Percentiles rank a stretch among this genome's conserved stretches.
Conservation (phyloP, 1,140 invertebrate genomes). For the Hyphantria cunea region DNA sequence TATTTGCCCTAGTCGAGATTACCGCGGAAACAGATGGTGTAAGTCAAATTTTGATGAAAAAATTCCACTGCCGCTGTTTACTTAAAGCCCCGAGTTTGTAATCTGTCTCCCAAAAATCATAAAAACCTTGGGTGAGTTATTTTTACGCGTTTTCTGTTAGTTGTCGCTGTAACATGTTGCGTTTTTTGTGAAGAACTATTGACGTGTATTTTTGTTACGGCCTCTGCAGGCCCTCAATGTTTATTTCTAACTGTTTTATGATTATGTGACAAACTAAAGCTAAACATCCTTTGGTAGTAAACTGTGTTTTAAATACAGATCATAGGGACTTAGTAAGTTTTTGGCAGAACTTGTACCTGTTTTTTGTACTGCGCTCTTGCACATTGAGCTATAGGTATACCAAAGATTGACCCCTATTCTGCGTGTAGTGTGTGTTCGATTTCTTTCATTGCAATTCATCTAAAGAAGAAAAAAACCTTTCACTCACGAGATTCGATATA, state of each 20-base stretch:
- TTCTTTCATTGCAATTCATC: too few species aligned
- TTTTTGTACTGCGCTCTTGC: too few species aligned
- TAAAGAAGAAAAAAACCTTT: too few species aligned
- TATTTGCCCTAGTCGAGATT: conserved; percentile 56
- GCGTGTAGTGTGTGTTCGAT: too few species aligned
- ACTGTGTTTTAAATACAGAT: not conserved
- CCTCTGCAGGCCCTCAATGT: not conserved
- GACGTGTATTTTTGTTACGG: conserved; percentile 1
- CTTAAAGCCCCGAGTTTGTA: conserved; percentile 45
- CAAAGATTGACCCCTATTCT: too few species aligned
- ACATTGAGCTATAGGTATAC: too few species aligned
- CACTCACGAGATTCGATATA: too few species aligned
- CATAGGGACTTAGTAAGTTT: too few species aligned
- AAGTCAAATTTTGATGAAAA: conserved; percentile 73
- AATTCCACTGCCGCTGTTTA: conserved; percentile 57
- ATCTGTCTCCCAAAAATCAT: conserved; percentile 40
- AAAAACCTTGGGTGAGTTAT: conserved; percentile 35
- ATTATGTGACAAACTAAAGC: not conserved
- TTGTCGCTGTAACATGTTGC: conserved; percentile 16
- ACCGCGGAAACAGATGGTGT: conserved; percentile 55
- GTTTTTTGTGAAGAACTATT: not conserved
- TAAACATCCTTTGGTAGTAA: not conserved
- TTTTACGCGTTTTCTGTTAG: conserved; percentile 37
- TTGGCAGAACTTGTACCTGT: too few species aligned
- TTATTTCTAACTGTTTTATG: not conserved